Conservation (phyloP, 2,113 vertebrate species). For the Himantopus leucocephalus region DNA sequence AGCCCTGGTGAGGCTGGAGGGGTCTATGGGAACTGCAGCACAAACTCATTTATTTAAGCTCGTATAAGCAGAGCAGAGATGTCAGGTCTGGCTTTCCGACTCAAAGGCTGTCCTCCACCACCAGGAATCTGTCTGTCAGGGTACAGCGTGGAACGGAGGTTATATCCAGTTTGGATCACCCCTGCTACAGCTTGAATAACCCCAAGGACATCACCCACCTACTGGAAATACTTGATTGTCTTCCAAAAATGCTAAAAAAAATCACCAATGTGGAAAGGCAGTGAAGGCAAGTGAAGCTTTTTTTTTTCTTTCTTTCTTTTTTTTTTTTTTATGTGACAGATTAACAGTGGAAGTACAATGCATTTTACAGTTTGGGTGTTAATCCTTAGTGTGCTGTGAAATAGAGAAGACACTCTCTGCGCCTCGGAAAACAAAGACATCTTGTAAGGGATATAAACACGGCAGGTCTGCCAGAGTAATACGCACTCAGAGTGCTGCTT, state of each 20-base stretch:
- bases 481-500: background rate
- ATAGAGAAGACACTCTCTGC: background rate
- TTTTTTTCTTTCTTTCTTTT: background rate
- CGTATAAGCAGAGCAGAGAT: background rate
- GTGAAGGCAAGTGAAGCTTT: accelerated
- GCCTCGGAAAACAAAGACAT: background rate
- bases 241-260: background rate
- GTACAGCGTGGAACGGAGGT: accelerated
- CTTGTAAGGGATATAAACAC: background rate
- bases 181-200: background rate
- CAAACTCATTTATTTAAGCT: background rate
- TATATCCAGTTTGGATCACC: background rate
- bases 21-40: background rate
- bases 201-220: background rate
- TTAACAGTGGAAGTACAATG: background rate
- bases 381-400: background rate
- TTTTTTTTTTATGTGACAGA: background rate
- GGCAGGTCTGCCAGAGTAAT: background rate
- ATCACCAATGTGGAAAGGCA: accelerated
- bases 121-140: background rate
- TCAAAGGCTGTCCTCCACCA: background rate
- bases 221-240: background rate
- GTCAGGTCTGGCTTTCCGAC: background rate
- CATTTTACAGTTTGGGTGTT: background rate
- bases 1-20: background rate